phyloP scores from a whole-genome alignment of 2,113 vertebrate genomes.

The Halcyon senegalensis region DNA sequence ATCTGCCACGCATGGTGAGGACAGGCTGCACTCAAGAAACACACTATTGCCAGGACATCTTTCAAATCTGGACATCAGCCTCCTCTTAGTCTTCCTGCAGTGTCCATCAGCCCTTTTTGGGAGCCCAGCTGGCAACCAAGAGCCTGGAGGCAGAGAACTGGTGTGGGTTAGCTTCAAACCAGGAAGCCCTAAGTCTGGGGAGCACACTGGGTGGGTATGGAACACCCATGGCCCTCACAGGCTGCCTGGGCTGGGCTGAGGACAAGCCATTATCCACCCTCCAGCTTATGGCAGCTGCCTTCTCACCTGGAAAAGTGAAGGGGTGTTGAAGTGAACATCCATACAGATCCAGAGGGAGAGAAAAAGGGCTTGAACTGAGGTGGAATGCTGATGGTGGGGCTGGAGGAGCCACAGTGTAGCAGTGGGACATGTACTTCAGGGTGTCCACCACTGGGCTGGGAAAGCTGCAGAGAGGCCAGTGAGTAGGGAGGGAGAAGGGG shows the following conservation, averaged over 20 bases:
- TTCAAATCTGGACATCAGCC: neutral
- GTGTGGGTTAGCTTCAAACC: rapidly evolving
- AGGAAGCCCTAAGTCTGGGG: rapidly evolving
- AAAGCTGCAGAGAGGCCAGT: neutral
- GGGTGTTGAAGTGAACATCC: rapidly evolving
- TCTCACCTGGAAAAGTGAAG: no score
- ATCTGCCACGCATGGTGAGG: rapidly evolving
- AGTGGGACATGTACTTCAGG: rapidly evolving
- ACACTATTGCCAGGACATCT: neutral
- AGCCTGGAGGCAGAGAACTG: rapidly evolving
- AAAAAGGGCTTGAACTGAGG: neutral
- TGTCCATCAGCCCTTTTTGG: neutral
- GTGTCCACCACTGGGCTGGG: rapidly evolving
- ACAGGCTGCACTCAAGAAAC: neutral
- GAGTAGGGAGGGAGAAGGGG: neutral
- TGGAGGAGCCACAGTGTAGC: rapidly evolving
- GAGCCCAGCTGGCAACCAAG: neutral
- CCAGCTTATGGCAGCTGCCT: rapidly evolving
- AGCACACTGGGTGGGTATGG: rapidly evolving
- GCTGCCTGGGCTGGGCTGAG: neutral
- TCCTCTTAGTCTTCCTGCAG: neutral
- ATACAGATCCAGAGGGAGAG: rapidly evolving
- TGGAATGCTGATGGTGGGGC: rapidly evolving
- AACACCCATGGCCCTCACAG: rapidly evolving
- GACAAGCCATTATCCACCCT: rapidly evolving